phyloP scores from a whole-genome alignment of 2,797 vertebrate species.

The Lutjanus campechanus region DNA sequence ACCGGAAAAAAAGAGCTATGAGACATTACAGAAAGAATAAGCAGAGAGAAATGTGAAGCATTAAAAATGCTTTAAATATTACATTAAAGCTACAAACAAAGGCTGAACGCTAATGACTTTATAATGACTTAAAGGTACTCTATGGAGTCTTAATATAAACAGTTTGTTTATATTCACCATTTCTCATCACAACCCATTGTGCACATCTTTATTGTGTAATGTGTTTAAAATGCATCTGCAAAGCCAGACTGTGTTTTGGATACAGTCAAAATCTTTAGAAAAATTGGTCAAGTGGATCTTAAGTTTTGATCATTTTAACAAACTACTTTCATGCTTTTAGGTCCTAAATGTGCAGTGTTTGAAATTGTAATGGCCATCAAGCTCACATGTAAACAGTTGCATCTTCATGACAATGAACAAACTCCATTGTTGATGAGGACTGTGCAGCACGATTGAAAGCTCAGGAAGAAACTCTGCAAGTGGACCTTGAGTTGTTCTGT shows the following conservation, averaged over 20 bases:
- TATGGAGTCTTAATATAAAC: neutral
- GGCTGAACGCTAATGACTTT: neutral
- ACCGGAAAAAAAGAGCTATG: neutral
- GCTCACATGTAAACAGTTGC: neutral
- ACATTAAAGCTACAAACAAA: conserved; percentile 11
- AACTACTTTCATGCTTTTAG: too few species aligned
- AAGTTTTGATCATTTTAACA: too few species aligned
- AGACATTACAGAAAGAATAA: neutral
- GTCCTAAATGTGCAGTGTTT: neutral
- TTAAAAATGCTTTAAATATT: neutral
- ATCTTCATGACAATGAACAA: neutral
- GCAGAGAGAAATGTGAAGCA: neutral
- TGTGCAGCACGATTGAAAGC: too few species aligned
- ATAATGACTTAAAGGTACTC: neutral
- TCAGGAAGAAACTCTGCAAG: too few species aligned
- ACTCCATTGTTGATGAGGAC: too few species aligned
- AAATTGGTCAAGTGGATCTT: neutral
- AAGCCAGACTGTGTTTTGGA: neutral
- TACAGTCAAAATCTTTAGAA: neutral
- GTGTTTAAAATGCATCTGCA: neutral
- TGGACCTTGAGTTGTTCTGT: too few species aligned
- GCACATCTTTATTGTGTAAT: neutral
- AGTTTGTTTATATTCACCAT: conserved; percentile 1
- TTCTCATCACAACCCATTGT: neutral
- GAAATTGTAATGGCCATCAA: neutral